phyloP scores from a whole-genome alignment of 1,140 invertebrate species.

The Phortica variegata region DNA sequence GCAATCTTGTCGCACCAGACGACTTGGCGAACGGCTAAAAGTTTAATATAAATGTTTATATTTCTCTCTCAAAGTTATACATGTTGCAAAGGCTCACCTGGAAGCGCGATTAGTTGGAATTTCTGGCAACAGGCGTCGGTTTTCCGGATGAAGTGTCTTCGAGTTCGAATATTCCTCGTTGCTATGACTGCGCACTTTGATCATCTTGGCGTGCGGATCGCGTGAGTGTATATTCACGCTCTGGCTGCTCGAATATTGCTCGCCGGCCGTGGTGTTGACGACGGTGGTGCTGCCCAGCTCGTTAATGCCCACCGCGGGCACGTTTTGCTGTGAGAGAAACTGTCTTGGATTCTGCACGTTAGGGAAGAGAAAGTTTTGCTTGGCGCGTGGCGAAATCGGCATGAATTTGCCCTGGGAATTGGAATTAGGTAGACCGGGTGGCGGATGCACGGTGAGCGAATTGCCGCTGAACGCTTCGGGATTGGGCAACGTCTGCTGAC shows the following conservation, averaged over 20 bases:
- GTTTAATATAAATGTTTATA: too few relatives aligned
- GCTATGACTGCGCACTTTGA: constrained; percentile 56
- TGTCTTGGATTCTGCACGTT: constrained; percentile 48
- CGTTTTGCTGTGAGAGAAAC: constrained; percentile 54
- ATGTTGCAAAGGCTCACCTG: constrained; percentile 11
- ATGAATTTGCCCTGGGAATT: constrained; percentile 42
- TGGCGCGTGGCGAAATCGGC: constrained; percentile 52
- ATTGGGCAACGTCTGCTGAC: constrained; percentile 55
- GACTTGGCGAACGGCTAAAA: constrained; percentile 43
- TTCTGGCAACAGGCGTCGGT: constrained; percentile 44
- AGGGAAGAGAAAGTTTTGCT: constrained; percentile 56
- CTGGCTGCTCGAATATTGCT: constrained; percentile 56
- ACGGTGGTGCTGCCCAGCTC: constrained; percentile 34
- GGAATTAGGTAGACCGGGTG: constrained; percentile 4
- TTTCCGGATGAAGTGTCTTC: constrained; percentile 34
- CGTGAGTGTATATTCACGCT: constrained; percentile 53
- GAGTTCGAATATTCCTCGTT: constrained; percentile 54
- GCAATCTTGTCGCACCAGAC: constrained; percentile 51
- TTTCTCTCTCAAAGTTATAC: not conserved
- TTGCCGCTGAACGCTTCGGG: constrained; percentile 50
- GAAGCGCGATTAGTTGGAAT: constrained; percentile 37
- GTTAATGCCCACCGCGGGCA: constrained; percentile 38
- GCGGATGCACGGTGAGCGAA: constrained; percentile 42
- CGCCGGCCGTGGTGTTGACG: constrained; percentile 32
- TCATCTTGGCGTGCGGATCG: constrained; percentile 53